Base-by-base conservation (phyloP, 2,888 invertebrate species). In the Erpobdella octoculata region DNA sequence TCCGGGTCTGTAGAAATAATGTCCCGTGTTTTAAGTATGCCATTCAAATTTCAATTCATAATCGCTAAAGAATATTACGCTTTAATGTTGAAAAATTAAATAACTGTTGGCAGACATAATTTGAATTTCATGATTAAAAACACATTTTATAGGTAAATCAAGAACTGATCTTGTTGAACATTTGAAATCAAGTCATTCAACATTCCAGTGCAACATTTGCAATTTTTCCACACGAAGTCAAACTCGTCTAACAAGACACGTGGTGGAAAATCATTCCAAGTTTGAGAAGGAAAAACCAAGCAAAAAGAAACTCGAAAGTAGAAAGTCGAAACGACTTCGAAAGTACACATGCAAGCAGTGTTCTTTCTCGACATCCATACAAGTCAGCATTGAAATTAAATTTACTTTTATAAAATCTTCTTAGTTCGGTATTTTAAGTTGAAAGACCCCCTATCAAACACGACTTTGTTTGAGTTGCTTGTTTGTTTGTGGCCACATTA, bases 301-400 rank as follows among this genome's bases (percentile, higher is more conserved):
- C n/a, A n/a, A n/a, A n/a, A 41, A 67, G 28, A 37, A 67, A 6
- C 15, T 6, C 21, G 67, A 37, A 48, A 48, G 21, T 8, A 61
- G 64, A 36, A 61, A 73, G 36, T 31, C 64, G 15, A 71, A 36
- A 61, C 61, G 59, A 4, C 58, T 36, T n/a, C 31, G 73, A 58
- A 73, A 64, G 36, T 70, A 65, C 46, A 41, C 68, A 1, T 72
- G 72, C 69, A 68, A 69, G 48, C 46, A 72, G 33, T 72, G 72
- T 35, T n/a, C 66, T 8, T 72, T 62, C 64, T 41, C n/a, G 15
- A 69, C 72, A n/a, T 41, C 35, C 9, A 31, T 62, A 25, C 72
- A 72, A 64, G 72, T 72, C 21, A 18, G 46, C 46, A 15, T 41
- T 41, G n/a, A 41, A 41, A 12, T 41, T 41, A 15, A 15, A 41